phyloP scores from a whole-genome alignment of 2,888 invertebrate species.

The Eilema caniola region DNA sequence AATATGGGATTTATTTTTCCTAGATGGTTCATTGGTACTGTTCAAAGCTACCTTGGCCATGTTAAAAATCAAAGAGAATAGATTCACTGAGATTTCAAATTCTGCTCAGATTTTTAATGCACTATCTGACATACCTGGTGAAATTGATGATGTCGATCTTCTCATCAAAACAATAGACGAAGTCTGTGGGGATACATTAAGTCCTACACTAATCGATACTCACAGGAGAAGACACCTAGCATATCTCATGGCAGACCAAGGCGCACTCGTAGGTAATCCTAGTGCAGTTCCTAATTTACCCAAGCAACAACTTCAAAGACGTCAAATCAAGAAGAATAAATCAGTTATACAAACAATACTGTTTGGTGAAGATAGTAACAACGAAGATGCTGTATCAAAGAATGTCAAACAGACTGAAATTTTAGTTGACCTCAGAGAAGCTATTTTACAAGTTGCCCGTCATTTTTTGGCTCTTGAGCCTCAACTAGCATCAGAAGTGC shows the following conservation, averaged over 20 bases:
- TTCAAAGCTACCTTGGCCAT: constrained; percentile 98
- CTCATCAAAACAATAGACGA: constrained; percentile 91
- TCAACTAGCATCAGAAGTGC: constrained; percentile 92
- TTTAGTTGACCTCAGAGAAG: constrained; percentile 98
- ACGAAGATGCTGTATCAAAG: constrained; percentile 96
- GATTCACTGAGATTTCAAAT: constrained; percentile 95
- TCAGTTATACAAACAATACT: constrained; percentile 96
- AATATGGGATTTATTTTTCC: constrained; percentile 99
- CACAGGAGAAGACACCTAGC: constrained; percentile 97
- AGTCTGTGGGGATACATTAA: constrained; percentile 93
- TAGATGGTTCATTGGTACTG: constrained; percentile 97
- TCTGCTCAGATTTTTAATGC: constrained; percentile 99
- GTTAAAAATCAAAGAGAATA: constrained; percentile 93
- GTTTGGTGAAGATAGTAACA: constrained; percentile 92
- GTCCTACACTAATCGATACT: constrained; percentile 94
- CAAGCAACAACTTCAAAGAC: constrained; percentile 94
- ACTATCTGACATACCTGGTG: constrained; percentile 97
- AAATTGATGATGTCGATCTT: constrained; percentile 96
- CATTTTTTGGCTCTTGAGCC: constrained; percentile 98
- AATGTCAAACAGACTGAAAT: constrained; percentile 99
- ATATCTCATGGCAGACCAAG: constrained; percentile 98
- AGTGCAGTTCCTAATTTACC: constrained; percentile 96
- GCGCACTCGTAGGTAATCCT: constrained; percentile 96
- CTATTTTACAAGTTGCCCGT: constrained; percentile 95
- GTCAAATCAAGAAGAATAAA: constrained; percentile 96